Base-by-base conservation (phyloP, 2,888 invertebrate species). In the Melinaea menophilus region DNA sequence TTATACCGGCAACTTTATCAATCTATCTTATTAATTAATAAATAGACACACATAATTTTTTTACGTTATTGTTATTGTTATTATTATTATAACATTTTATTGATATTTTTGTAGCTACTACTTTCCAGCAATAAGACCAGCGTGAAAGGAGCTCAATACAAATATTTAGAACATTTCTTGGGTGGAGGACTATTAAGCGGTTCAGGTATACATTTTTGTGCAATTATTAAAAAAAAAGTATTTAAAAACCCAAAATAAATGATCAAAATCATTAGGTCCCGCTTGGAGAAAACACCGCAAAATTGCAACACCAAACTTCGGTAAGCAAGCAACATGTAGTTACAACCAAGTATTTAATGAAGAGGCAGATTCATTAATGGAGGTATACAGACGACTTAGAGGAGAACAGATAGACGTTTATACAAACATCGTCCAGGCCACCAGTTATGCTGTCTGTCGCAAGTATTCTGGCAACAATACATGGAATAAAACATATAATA, bases 101-200 rank as follows among this genome's bases (percentile, higher is more conserved):
- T 22, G 22, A 22, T 22, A 22, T 22, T 22, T 58, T 80, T 77
- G 45, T 76, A 88, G 88, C 47, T 73, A 41, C 73, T 88, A 4
- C 77, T 89, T 0, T 70, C 84, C 0, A 86, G 71, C 58, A 61
- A 75, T 2, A 87, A 85, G 64, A 81, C 79, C 0, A 84, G 75
- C 55, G 59, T 70, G 2, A 89, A 88, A 71, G 88, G 89, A 5
- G 86, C 86, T 2, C 82, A 81, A 56, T 89, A 88, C 65, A 85
- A 86, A 65, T 89, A 82, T 66, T 88, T 89, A 84, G 74, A 77
- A 2, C 76, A 82, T 35, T 55, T 83, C 0, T 61, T 85, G 0
- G 88, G 89, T 2, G 79, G 74, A 0, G 89, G 89, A 5, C 82
- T 89, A 55, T 67, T 89, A 0, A 87, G 84, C 67, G 88, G 88